phyloP scores from a whole-genome alignment of 2,888 invertebrate species.

The Cerastis rubricosa region DNA sequence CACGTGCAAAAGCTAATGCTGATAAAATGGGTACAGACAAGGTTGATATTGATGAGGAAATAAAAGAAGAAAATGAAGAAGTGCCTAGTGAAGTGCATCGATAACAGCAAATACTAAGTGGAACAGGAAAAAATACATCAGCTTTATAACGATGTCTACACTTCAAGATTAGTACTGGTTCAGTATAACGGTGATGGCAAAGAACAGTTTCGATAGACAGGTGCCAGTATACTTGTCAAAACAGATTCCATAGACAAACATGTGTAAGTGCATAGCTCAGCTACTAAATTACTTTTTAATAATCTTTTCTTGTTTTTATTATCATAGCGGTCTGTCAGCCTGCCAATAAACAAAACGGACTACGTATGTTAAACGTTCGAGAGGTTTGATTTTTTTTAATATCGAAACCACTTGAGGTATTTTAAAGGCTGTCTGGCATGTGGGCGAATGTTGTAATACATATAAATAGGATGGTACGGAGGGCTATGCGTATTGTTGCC shows the following conservation, averaged over 20 bases:
- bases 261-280: slow-evolving; percentile 27
- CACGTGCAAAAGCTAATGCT: too few species aligned
- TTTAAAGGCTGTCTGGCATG: slow-evolving; percentile 56
- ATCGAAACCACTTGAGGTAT: slow-evolving; percentile 29
- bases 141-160: slow-evolving; percentile 23
- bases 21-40: too few species aligned
- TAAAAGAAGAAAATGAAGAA: too few species aligned
- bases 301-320: slow-evolving; percentile 39
- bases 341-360: slow-evolving; percentile 57
- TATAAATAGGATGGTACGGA: slow-evolving; percentile 50
- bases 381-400: slow-evolving; percentile 54
- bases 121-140: slow-evolving; percentile 7
- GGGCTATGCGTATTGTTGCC: slow-evolving; percentile 30
- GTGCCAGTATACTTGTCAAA: slow-evolving; percentile 38
- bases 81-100: too few species aligned
- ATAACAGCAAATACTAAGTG: too few species aligned
- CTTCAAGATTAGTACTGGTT: slow-evolving; percentile 13
- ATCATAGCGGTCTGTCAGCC: slow-evolving; percentile 54
- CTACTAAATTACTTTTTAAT: slow-evolving; percentile 51
- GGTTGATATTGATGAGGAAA: too few species aligned
- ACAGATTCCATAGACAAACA: slow-evolving; percentile 21
- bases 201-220: slow-evolving; percentile 35
- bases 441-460: slow-evolving; percentile 43
- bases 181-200: slow-evolving; percentile 21
- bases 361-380: slow-evolving; percentile 30